Conservation (phyloP, 1,140 invertebrate species). For the Oryctes rhinoceros region DNA sequence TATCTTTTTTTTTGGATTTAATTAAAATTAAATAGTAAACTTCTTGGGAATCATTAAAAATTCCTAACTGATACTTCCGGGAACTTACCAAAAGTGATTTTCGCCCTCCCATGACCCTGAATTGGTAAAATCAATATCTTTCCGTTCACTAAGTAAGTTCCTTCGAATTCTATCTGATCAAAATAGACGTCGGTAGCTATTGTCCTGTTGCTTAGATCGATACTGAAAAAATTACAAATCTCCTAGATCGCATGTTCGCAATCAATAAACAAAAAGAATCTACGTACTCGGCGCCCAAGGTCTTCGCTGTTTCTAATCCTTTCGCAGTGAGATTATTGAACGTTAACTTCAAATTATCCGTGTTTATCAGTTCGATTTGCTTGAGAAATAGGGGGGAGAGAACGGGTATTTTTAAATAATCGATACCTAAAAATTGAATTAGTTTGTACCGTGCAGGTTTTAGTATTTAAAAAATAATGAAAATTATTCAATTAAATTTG, state of each 20-base stretch:
- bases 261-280: constrained; percentile 8
- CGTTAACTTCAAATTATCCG: constrained; percentile 11
- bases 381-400: neutral
- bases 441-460: too few relatives aligned
- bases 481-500: neutral
- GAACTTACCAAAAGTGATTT: constrained; percentile 35
- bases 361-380: constrained; percentile 16
- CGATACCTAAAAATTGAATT: constrained; percentile 21
- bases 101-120: neutral
- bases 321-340: constrained; percentile 4
- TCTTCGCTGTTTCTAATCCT: constrained; percentile 35
- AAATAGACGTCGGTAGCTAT: neutral
- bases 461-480: neutral
- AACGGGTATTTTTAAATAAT: constrained; percentile 38
- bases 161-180: neutral
- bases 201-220: neutral
- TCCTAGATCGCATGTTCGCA: neutral
- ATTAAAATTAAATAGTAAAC: too few relatives aligned
- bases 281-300: neutral
- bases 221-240: neutral
- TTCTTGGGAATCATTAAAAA: too few relatives aligned
- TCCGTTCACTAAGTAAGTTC: constrained; percentile 9
- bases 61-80: neutral
- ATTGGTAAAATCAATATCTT: constrained; percentile 31
- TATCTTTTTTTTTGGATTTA: too few relatives aligned